Evolutionary conservation across 2,113 vertebrate genomes (phyloP).

Genomic region (Macaca mulatta): DNA sequence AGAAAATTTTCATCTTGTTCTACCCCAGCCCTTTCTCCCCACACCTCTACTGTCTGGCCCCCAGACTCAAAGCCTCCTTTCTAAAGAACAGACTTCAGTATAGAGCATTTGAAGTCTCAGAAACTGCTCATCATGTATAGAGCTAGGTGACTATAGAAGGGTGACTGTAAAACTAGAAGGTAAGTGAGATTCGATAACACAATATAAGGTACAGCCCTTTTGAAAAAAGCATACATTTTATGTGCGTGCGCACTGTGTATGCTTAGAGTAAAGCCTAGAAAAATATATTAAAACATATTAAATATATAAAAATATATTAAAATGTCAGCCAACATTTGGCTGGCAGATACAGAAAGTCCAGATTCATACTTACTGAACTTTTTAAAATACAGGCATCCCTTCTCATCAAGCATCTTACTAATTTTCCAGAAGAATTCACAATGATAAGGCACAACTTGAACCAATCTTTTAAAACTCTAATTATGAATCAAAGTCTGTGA

Average conservation of each 20-base stretch:
- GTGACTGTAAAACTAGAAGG: background rate
- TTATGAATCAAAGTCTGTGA: background rate
- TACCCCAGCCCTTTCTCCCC: background rate
- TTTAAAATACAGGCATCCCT: background rate
- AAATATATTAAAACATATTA: background rate
- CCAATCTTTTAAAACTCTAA: background rate
- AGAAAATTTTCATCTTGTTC: background rate
- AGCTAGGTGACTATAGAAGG: background rate
- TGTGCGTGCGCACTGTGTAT: background rate
- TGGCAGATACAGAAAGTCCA: background rate
- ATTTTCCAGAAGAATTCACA: slow-evolving; percentile 48
- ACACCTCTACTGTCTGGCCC: background rate
- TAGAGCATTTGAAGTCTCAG: background rate
- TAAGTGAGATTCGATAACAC: background rate
- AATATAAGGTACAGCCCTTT: background rate
- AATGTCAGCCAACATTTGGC: background rate
- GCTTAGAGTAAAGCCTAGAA: background rate
- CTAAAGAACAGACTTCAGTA: background rate
- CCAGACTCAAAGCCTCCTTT: background rate
- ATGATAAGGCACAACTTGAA: background rate
- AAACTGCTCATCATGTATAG: background rate
- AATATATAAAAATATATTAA: no score
- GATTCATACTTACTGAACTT: background rate
- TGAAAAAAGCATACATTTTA: background rate
- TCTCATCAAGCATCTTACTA: slow-evolving; percentile 9